These are phyloP conservation scores for Corythornis madagascariensis DNA, from an alignment of 2,113 vertebrate species.

Conservation along the genomic window DNA sequence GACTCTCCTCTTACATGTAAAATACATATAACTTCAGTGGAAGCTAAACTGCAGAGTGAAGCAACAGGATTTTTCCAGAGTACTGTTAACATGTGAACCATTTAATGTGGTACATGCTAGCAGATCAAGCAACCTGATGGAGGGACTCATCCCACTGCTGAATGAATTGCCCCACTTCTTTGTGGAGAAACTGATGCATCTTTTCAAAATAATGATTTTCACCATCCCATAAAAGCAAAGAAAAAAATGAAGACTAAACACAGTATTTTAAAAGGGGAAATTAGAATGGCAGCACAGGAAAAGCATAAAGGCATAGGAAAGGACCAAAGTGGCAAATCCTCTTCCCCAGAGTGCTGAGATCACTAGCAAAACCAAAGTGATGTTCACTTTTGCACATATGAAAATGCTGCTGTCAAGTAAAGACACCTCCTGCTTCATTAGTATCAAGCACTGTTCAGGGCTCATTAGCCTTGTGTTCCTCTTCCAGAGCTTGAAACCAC, in stretches of 20 bases:
- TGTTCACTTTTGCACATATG: neutral
- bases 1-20: too few species aligned
- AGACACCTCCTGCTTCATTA: neutral
- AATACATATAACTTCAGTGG: fast-evolving
- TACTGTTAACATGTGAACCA: fast-evolving
- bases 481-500: neutral
- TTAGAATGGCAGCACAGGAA: neutral
- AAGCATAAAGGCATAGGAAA: neutral
- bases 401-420: neutral
- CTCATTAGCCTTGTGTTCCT: neutral
- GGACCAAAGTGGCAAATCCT: conserved; percentile 19
- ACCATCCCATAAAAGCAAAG: neutral
- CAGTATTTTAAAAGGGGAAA: neutral
- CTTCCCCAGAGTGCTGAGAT: neutral
- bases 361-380: neutral
- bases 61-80: neutral
- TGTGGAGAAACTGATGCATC: neutral
- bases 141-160: neutral
- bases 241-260: neutral
- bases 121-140: fast-evolving
- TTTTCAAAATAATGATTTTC: neutral
- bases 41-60: neutral
- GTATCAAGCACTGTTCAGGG: neutral
- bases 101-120: neutral
- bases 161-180: fast-evolving